phyloP scores from a whole-genome alignment of 2,113 vertebrate species.

The Anhinga anhinga region DNA sequence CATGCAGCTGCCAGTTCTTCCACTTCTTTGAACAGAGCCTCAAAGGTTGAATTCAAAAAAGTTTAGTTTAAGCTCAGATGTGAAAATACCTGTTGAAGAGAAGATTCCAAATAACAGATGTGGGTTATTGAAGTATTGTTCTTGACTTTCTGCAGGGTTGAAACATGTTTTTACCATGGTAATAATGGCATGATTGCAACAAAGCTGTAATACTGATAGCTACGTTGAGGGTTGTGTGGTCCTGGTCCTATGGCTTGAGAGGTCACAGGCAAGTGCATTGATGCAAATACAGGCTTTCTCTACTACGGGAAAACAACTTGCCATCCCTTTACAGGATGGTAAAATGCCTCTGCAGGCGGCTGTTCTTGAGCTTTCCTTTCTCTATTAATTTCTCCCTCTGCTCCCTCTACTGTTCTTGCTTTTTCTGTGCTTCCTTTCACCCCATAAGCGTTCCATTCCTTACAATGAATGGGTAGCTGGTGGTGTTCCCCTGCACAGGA shows the following conservation, averaged over 20 bases:
- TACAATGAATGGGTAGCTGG: rapidly evolving
- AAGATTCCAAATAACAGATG: background rate
- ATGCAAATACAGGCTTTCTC: background rate
- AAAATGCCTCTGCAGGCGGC: rapidly evolving
- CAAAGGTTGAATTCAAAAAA: background rate
- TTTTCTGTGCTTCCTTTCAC: rapidly evolving
- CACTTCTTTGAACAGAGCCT: background rate
- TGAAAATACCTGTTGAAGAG: background rate
- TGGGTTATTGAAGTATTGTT: background rate
- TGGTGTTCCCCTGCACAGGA: rapidly evolving
- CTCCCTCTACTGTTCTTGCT: background rate
- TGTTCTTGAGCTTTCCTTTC: background rate
- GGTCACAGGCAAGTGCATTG: background rate
- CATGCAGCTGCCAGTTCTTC: background rate
- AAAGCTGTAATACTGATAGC: background rate
- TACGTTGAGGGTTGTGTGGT: background rate
- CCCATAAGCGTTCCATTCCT: rapidly evolving
- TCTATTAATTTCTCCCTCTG: rapidly evolving
- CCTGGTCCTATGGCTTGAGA: background rate
- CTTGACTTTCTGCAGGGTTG: background rate
- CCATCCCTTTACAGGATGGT: background rate
- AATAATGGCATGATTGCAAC: background rate
- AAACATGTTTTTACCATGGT: background rate
- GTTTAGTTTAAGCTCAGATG: background rate
- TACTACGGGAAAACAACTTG: rapidly evolving